Percentiles rank a stretch among this genome's conserved stretches.
These are phyloP conservation scores for Eupsilia transversa DNA, from an alignment of 2,888 invertebrate genomes.

Conservation along the genomic window DNA sequence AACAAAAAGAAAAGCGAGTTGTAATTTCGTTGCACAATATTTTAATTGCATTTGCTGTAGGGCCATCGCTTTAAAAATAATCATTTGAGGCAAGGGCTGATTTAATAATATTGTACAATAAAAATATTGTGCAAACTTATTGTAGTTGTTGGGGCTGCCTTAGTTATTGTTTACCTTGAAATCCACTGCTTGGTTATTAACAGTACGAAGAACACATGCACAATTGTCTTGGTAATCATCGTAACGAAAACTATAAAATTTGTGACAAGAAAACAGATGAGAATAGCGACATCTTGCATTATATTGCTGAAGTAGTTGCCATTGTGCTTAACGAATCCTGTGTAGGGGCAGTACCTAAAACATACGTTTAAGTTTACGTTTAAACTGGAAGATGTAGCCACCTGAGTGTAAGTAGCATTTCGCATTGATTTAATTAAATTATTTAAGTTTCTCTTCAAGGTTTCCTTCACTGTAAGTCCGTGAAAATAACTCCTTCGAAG, in stretches of 20 bases:
- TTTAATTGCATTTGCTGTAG: neutral
- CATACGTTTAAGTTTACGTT: slow-evolving; percentile 5
- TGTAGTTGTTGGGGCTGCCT: neutral
- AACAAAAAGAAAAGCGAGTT: neutral
- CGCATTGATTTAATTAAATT: neutral
- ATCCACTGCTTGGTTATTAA: slow-evolving; percentile 52
- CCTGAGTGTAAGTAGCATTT: neutral
- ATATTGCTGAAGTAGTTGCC: slow-evolving; percentile 59
- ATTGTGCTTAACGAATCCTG: slow-evolving; percentile 50
- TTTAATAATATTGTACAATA: neutral
- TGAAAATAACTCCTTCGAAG: neutral
- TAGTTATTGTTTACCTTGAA: slow-evolving; percentile 49
- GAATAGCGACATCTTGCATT: slow-evolving; percentile 65
- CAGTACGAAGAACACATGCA: slow-evolving; percentile 62
- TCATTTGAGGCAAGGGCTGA: neutral
- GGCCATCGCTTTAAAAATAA: neutral
- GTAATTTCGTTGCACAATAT: neutral
- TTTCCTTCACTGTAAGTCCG: neutral
- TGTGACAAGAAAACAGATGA: slow-evolving; percentile 72
- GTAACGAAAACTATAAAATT: slow-evolving; percentile 72
- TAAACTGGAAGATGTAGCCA: slow-evolving; percentile 7
- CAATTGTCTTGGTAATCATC: slow-evolving; percentile 65
- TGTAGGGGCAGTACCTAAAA: slow-evolving; percentile 72
- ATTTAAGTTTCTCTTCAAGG: no score
- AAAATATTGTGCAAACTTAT: neutral